Evolutionary conservation across 2,888 invertebrate species (phyloP).

Genomic region (Dryomyza anilis): DNA sequence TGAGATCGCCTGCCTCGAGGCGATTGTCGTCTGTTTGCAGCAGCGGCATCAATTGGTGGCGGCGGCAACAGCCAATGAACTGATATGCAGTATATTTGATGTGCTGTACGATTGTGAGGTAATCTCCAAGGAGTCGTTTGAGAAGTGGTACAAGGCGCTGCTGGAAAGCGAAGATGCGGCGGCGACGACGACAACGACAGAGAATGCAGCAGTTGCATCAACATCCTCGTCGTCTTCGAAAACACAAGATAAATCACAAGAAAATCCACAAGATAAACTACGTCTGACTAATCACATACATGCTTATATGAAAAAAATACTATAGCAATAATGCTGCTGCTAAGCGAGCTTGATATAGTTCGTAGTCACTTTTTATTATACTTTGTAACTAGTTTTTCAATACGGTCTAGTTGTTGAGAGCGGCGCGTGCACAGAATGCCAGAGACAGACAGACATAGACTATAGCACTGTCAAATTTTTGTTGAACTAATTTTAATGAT

Average conservation of each 20-base stretch:
- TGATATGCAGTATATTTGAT: constrained; percentile 47
- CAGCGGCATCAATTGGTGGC: constrained; percentile 43
- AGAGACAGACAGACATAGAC: neutral
- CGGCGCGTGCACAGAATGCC: neutral
- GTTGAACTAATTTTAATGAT: too few species aligned
- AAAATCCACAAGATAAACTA: constrained; percentile 33
- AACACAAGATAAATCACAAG: neutral
- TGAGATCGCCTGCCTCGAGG: constrained; percentile 53
- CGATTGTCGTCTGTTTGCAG: constrained; percentile 46
- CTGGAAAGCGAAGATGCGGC: constrained; percentile 25
- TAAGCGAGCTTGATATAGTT: too few species aligned
- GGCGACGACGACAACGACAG: constrained; percentile 17
- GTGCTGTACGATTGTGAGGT: constrained; percentile 53
- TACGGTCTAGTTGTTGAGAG: neutral
- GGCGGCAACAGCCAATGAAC: constrained; percentile 43
- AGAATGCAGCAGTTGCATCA: neutral
- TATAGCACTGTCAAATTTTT: neutral
- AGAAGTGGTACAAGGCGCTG: constrained; percentile 48
- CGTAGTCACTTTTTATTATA: too few species aligned
- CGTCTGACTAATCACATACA: constrained; percentile 32
- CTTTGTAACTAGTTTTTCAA: too few species aligned
- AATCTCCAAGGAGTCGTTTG: constrained; percentile 54
- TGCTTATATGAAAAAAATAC: constrained; percentile 35
- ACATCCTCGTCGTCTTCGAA: neutral
- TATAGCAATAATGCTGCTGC: constrained; percentile 28